phyloP scores from a whole-genome alignment of 2,888 invertebrate genomes.

The Halocaridina rubra region DNA sequence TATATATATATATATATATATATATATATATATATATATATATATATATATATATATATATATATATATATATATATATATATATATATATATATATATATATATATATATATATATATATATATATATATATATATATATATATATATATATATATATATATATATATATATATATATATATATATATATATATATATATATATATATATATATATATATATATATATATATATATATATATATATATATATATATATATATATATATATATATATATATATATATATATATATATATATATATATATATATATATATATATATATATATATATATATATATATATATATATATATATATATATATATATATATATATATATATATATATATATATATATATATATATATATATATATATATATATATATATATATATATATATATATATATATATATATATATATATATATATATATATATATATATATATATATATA shows the following conservation, averaged over 20 bases:
- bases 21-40: neutral
- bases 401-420: neutral
- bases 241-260: neutral
- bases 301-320: neutral
- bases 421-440: neutral
- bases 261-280: neutral
- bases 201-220: conserved; percentile 8
- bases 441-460: no score
- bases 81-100: conserved; percentile 5
- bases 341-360: conserved; percentile 4
- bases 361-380: conserved; percentile 4
- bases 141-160: neutral
- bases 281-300: neutral
- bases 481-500: no score
- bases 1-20: neutral
- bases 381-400: conserved; percentile 8
- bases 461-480: no score
- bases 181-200: conserved; percentile 5
- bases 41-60: neutral
- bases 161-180: neutral
- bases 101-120: conserved; percentile 8
- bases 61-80: neutral
- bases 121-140: neutral
- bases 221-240: conserved; percentile 4
- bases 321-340: conserved; percentile 8